Evolutionary conservation across 2,888 invertebrate genomes (phyloP).

Genomic region (Aplocera efformata): DNA sequence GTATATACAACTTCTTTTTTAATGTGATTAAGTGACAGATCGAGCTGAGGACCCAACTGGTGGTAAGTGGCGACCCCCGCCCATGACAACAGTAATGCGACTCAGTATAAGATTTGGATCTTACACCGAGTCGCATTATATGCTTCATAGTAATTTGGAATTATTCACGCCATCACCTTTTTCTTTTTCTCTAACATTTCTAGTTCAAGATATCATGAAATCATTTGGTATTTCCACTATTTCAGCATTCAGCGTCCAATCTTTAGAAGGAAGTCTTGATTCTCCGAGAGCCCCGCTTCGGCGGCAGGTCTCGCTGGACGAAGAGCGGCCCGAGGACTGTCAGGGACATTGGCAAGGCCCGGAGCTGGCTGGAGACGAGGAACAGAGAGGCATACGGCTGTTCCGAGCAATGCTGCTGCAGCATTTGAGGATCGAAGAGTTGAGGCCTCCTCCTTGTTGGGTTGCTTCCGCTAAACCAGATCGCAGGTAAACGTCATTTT

Average conservation of each 20-base stretch:
- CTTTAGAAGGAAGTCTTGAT: conserved; percentile 64
- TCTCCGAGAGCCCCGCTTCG: conserved; percentile 66
- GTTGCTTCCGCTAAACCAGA: conserved; percentile 63
- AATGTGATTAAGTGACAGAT: too few species aligned
- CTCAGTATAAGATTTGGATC: too few species aligned
- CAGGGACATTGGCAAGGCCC: conserved; percentile 72
- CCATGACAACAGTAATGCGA: too few species aligned
- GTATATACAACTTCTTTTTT: too few species aligned
- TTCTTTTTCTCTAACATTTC: too few species aligned
- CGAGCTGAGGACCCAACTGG: too few species aligned
- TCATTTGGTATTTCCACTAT: too few species aligned
- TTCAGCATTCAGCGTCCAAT: conserved; percentile 67
- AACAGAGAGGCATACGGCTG: conserved; percentile 71
- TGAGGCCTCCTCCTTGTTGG: conserved; percentile 67
- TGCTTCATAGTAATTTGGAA: too few species aligned
- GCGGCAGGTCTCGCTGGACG: conserved; percentile 71
- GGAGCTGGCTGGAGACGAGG: conserved; percentile 66
- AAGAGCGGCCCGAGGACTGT: conserved; percentile 71
- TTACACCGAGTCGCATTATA: too few species aligned
- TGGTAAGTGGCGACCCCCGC: too few species aligned
- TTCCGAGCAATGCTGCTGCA: conserved; percentile 70
- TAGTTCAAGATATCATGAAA: too few species aligned
- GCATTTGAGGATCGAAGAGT: conserved; percentile 63
- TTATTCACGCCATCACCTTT: too few species aligned
- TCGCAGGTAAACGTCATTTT: conserved; percentile 58